These are phyloP conservation scores for Rhabdomys dilectus DNA, from an alignment of 2,113 vertebrate species.

Conservation along the genomic window DNA sequence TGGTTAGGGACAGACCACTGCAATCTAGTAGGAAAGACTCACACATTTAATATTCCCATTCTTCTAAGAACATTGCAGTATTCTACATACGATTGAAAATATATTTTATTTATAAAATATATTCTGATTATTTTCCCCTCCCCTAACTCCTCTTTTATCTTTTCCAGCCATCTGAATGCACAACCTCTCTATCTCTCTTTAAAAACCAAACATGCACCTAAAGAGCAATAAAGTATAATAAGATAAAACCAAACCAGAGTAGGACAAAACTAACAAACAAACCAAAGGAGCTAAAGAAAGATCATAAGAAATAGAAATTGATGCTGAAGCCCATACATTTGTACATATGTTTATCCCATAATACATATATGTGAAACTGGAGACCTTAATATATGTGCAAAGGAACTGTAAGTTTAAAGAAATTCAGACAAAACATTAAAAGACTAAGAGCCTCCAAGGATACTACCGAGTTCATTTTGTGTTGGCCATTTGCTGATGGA, in stretches of 20 bases:
- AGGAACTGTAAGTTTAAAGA: background rate
- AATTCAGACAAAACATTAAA: background rate
- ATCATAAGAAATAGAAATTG: background rate
- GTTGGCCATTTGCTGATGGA: background rate
- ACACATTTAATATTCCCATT: background rate
- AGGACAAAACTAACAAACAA: background rate
- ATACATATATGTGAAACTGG: background rate
- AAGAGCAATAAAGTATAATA: background rate
- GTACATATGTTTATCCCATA: background rate
- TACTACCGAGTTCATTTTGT: background rate
- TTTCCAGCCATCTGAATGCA: background rate
- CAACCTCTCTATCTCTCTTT: background rate
- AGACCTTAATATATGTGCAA: background rate
- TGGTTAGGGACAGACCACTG: background rate
- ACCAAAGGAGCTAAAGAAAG: background rate
- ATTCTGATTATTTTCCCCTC: background rate
- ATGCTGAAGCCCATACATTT: background rate
- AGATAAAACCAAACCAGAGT: background rate
- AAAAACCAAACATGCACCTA: background rate
- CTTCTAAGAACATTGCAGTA: background rate
- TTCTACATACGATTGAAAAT: background rate
- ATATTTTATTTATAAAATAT: background rate
- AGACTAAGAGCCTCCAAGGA: background rate
- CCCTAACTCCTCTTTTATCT: background rate
- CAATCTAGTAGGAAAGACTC: background rate